A percentile compares a stretch with the other conserved stretches of the same genome.
Evolutionary conservation across 2,797 vertebrate genomes (phyloP).

Genomic region (Tragopan temminckii): DNA sequence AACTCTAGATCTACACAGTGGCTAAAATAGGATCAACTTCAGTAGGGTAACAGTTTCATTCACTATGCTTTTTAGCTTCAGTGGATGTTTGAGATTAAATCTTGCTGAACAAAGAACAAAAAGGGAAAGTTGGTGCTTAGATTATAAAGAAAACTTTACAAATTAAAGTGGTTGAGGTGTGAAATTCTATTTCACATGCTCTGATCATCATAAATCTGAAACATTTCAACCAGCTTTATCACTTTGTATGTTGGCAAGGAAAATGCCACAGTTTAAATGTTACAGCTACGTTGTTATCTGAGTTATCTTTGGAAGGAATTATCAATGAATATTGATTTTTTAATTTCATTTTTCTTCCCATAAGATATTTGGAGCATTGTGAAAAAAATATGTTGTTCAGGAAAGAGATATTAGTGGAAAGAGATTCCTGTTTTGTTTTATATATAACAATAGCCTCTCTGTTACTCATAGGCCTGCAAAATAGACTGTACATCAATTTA

Average conservation of each 20-base stretch:
- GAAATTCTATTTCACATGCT: constrained; percentile 26
- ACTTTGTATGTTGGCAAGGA: neutral
- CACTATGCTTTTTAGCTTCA: neutral
- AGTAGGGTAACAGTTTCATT: neutral
- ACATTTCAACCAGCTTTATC: neutral
- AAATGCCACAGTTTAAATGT: constrained; percentile 18
- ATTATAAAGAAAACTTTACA: neutral
- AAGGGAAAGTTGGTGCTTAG: neutral
- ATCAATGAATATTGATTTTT: neutral
- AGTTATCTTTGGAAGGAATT: neutral
- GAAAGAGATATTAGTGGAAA: neutral
- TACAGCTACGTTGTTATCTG: neutral
- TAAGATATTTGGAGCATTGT: neutral
- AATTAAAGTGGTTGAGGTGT: neutral
- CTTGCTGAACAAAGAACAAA: constrained; percentile 2
- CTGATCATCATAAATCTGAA: constrained; percentile 6
- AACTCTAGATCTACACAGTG: neutral
- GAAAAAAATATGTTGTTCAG: neutral
- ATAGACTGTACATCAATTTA: neutral
- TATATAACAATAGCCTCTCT: neutral
- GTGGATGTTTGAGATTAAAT: neutral
- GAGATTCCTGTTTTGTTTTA: neutral
- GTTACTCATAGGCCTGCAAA: neutral
- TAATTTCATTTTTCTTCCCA: neutral
- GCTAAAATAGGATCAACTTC: neutral